Evolutionary conservation across 92 coral and sea anemone species (phyloP), one percentile per base, ranked within the genome.

Genomic region (Scolanthus callimorphus): DNA sequence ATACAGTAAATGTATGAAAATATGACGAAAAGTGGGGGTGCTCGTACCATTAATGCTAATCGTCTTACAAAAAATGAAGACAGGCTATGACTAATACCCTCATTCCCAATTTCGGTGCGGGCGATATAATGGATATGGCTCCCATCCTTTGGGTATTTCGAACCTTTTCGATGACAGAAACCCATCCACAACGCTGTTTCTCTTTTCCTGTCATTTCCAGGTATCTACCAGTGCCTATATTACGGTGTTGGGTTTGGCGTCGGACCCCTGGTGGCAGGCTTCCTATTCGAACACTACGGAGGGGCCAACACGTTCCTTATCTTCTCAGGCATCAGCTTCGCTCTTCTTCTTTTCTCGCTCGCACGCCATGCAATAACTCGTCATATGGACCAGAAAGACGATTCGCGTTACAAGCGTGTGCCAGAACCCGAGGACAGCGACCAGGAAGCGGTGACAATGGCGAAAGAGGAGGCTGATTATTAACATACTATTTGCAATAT

Each of bases 251-350:
- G 82, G 0, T 66, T 38, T 43, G 82, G 82, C 27, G 39, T 62
- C 11, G 82, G 82, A 6, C 53, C 82, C 24, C 50, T 75, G 11
- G 4, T 75, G 31, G 60, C 68, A 25, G 82, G 82, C 11, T 31
- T 66, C 29, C 74, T 75, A 1, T 56, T 65, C 20, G 74, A 66
- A 2, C 39, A 49, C 39, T 37, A 65, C 13, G 82, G 82, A 24
- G 82, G 82, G 37, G 73, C 82, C 25, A 29, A 44, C 30, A 75
- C 82, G 26, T 75, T 75, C 50, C 39, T 75, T 31, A 56, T 75
- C 30, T 65, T 66, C 22, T 61, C 74, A 20, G 82, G 62, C 26
- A 43, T 66, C 57, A 65, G 74, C 21, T 37, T 65, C 25, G 48
- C 57, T 8, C 47, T 75, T 61, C 25, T 75, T 39, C 28, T 65